A percentile compares a stretch with the other conserved stretches of the same genome.
Conservation (phyloP, 1,140 invertebrate genomes). For the Drosophila ficusphila region DNA sequence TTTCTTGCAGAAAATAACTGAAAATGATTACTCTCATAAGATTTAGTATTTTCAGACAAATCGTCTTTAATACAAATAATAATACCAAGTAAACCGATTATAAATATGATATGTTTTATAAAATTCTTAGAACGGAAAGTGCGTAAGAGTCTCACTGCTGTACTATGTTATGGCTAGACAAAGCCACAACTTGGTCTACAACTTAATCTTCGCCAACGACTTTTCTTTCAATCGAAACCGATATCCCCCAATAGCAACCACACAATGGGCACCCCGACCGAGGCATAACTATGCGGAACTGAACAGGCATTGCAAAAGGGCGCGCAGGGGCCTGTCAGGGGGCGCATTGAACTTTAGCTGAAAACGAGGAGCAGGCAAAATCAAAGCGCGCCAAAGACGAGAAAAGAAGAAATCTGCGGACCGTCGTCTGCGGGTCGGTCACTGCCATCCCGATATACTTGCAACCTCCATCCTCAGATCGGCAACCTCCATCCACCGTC, state of each 20-base stretch:
- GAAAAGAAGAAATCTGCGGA: slow-evolving; percentile 38
- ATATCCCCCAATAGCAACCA: neutral
- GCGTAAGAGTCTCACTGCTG: no score
- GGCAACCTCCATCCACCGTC: slow-evolving; percentile 8
- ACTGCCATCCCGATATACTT: slow-evolving; percentile 40
- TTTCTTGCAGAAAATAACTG: no score
- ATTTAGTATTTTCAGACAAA: no score
- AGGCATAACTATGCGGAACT: slow-evolving; percentile 62
- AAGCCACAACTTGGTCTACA: no score
- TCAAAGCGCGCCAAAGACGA: slow-evolving; percentile 11
- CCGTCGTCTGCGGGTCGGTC: slow-evolving; percentile 64
- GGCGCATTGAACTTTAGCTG: slow-evolving; percentile 68
- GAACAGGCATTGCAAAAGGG: slow-evolving; percentile 23
- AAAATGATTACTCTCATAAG: neutral
- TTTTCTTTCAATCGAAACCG: neutral
- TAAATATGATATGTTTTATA: no score
- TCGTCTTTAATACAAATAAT: no score
- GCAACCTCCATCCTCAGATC: slow-evolving; percentile 29
- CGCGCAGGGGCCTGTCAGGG: slow-evolving; percentile 47
- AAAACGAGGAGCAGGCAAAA: slow-evolving; percentile 38
- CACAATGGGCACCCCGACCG: neutral
- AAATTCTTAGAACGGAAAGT: no score
- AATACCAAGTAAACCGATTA: no score
- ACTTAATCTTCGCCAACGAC: no score
- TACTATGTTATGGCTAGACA: no score